Percentiles rank a stretch among this genome's conserved stretches.
These are phyloP conservation scores for Ceyx melanurus DNA, from an alignment of 2,113 vertebrate genomes.

Conservation along the genomic window DNA sequence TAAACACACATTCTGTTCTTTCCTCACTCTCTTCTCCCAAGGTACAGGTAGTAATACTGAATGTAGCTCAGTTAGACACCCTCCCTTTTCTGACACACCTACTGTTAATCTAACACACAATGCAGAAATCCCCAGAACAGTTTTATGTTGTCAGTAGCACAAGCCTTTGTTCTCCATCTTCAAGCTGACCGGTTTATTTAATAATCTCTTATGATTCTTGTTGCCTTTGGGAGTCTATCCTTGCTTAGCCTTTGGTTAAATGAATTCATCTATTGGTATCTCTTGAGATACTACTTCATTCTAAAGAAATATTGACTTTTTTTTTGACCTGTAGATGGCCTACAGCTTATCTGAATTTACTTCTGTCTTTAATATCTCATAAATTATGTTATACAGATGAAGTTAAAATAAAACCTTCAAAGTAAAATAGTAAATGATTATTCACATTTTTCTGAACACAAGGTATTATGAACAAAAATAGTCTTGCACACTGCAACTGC, in stretches of 20 bases:
- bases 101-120: neutral
- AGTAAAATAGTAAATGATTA: neutral
- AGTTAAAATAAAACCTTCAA: neutral
- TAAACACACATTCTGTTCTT: neutral
- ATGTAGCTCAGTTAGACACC: neutral
- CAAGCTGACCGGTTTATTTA: neutral
- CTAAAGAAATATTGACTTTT: neutral
- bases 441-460: neutral
- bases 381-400: neutral
- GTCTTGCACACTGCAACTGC: neutral
- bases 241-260: neutral
- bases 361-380: neutral
- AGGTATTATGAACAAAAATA: neutral
- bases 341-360: neutral
- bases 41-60: neutral
- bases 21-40: neutral
- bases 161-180: neutral
- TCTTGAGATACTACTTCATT: conserved; percentile 1
- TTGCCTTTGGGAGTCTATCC: neutral
- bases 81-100: neutral
- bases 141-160: neutral
- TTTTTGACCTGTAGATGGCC: neutral
- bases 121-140: neutral
- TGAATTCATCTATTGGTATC: neutral
- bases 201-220: neutral